Evolutionary conservation across 2,113 vertebrate genomes (phyloP), one percentile per base, ranked within the genome.

Genomic region (Motacilla tschutschensis): DNA sequence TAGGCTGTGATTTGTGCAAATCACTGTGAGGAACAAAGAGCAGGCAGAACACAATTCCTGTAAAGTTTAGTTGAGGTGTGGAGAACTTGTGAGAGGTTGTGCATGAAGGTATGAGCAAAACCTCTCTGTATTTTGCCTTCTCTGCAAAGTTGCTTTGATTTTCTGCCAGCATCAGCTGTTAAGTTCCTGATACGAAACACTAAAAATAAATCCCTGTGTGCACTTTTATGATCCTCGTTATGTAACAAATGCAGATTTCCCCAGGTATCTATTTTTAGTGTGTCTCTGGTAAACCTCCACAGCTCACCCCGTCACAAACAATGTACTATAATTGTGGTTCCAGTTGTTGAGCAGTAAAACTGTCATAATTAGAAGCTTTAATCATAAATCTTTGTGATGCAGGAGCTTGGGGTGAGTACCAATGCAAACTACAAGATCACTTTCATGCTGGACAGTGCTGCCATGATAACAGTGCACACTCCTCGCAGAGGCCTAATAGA

Each of bases 401-500:
- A 99, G 99, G 99, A 99, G 88, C 97, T 99, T 62, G 99, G 99
- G 73, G 99, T 99, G 95, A 99, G 97, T 8, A 99, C 99, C 83
- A 99, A 99, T 91, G 97, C 98, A 19, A 99, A 98, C 96, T 99
- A 99, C 96, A 99, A 99, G 97, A 98, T 99, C 76, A 98, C 98
- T 12, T 99, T 99, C 95, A 99, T 99, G 98, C 93, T 99, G 98
- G 99, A 99, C 95, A 99, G 99, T 83, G 99, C 98, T 82, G 99
- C 99, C 84, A 99, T 99, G 99, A 99, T 99, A 96, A 99, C 99
- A 8, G 99, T 99, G 28, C 99, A 99, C 93, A 99, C 99, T 12
- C 99, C 99, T 16, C 98, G 99, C 67, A 98, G 99, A 95, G 99
- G 99, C 43, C 96, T 99, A 8, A 99, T 99, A 91, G 99, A 99